Conservation (phyloP, 2,113 vertebrate species). For the Oenanthe melanoleuca region DNA sequence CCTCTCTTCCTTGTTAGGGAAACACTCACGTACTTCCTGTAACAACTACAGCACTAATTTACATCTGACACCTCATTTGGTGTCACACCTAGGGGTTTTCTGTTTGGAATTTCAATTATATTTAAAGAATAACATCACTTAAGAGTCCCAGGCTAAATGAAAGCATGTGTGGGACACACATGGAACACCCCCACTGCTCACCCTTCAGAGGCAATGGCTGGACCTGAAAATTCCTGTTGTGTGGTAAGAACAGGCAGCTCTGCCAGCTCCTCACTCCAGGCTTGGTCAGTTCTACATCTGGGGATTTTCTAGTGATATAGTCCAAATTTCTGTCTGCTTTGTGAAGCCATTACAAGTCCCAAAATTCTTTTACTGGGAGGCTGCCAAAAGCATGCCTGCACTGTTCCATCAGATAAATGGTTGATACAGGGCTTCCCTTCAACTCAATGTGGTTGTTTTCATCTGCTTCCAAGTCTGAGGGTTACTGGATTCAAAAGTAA, state of each 20-base stretch:
- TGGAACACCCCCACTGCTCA: accelerated
- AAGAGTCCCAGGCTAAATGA: neutral
- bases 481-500: neutral
- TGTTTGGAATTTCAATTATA: neutral
- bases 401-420: neutral
- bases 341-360: neutral
- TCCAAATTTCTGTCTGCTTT: slow-evolving; percentile 40
- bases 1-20: neutral
- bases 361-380: neutral
- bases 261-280: neutral
- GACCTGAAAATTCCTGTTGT: neutral
- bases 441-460: neutral
- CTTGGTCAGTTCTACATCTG: neutral
- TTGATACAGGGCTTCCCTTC: slow-evolving; percentile 18
- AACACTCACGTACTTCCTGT: neutral
- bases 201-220: accelerated
- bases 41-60: neutral
- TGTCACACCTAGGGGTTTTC: accelerated
- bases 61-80: neutral
- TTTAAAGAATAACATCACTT: neutral
- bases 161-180: neutral
- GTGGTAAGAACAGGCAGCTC: neutral
- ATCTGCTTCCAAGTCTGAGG: slow-evolving; percentile 20
- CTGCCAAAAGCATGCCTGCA: neutral
- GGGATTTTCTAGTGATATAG: neutral